phyloP scores from a whole-genome alignment of 2,888 invertebrate species.

The Andrena minutula region DNA sequence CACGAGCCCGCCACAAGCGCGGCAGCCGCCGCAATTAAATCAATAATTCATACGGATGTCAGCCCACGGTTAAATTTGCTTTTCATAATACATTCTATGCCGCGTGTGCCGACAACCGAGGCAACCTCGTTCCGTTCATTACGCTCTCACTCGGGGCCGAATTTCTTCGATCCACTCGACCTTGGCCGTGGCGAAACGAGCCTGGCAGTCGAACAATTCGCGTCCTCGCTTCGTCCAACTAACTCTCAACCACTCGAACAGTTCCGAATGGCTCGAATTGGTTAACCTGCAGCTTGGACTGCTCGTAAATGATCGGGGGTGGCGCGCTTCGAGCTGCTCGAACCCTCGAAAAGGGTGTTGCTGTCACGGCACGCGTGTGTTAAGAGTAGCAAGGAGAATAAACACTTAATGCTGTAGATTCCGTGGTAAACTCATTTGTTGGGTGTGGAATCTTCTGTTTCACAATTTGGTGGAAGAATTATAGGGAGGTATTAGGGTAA shows the following conservation, averaged over 20 bases:
- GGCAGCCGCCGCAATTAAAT: constrained; percentile 4
- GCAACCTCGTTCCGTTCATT: constrained; percentile 4
- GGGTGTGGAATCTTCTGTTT: too few species aligned
- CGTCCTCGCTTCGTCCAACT: constrained; percentile 35
- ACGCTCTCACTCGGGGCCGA: constrained; percentile 11
- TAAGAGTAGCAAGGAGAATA: not conserved
- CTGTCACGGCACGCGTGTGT: constrained; percentile 29
- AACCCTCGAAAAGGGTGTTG: constrained; percentile 15
- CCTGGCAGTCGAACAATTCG: constrained; percentile 25
- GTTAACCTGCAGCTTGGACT: constrained; percentile 57
- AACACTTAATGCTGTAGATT: not conserved
- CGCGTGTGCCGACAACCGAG: not conserved
- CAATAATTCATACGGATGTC: constrained; percentile 30
- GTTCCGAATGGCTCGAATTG: constrained; percentile 67
- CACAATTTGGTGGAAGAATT: too few species aligned
- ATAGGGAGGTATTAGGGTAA: too few species aligned
- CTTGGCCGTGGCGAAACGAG: constrained; percentile 43
- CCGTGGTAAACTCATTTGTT: too few species aligned
- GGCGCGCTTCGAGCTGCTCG: constrained; percentile 24
- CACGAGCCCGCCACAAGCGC: not conserved
- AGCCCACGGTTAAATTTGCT: constrained; percentile 11
- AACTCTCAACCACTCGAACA: constrained; percentile 51
- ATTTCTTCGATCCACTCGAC: constrained; percentile 50
- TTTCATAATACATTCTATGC: constrained; percentile 5
- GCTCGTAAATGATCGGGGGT: constrained; percentile 40